phyloP scores from a whole-genome alignment of 2,888 invertebrate genomes.

The Dynastes grantii region DNA sequence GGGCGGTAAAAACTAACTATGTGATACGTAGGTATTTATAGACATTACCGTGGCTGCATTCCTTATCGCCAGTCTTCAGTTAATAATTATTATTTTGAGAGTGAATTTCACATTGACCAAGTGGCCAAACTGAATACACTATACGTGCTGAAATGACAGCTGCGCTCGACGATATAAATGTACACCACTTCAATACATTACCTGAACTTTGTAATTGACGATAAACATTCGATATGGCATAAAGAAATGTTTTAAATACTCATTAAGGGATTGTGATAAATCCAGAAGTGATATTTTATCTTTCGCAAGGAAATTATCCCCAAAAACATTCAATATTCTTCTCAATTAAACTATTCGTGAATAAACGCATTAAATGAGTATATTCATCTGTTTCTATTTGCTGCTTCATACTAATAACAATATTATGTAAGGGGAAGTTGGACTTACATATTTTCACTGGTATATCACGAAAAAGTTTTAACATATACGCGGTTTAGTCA shows the following conservation, averaged over 20 bases:
- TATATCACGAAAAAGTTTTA: too few relatives aligned
- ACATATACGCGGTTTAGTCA: too few relatives aligned
- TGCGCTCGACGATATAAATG: too few relatives aligned
- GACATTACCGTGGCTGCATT: too few relatives aligned
- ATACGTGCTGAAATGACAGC: too few relatives aligned
- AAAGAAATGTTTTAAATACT: constrained; percentile 30
- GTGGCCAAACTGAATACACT: too few relatives aligned
- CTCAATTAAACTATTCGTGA: constrained; percentile 30
- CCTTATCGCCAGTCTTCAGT: too few relatives aligned
- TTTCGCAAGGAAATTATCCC: constrained; percentile 12
- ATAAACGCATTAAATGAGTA: constrained; percentile 27
- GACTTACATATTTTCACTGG: constrained; percentile 45
- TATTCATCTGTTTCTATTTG: constrained; percentile 26
- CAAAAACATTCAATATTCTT: constrained; percentile 52
- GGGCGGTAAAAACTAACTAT: too few relatives aligned
- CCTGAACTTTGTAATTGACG: constrained; percentile 34
- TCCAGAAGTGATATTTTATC: constrained; percentile 18
- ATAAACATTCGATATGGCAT: constrained; percentile 28
- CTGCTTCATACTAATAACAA: constrained; percentile 32
- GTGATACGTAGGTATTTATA: too few relatives aligned
- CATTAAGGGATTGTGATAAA: constrained; percentile 28
- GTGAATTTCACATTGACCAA: too few relatives aligned
- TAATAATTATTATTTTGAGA: too few relatives aligned
- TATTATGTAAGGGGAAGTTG: constrained; percentile 47
- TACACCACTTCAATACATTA: constrained; percentile 24